These are phyloP conservation scores for Corythoichthys intestinalis DNA, from an alignment of 2,113 vertebrate genomes.

Conservation along the genomic window DNA sequence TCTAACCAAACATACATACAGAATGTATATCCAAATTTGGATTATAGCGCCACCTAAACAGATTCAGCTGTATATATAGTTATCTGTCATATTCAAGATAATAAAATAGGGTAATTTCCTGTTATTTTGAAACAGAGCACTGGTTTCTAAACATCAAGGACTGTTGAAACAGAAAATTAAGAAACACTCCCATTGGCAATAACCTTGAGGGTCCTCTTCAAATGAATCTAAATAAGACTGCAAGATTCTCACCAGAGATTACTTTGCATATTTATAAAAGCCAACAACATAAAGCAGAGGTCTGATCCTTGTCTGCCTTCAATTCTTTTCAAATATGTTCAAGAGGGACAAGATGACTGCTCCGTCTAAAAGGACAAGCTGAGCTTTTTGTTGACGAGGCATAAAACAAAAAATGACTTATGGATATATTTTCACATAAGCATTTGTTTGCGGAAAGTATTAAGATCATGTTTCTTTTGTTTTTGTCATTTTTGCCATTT, in stretches of 20 bases:
- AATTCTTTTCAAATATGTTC: not conserved
- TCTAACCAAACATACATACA: no score
- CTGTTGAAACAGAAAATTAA: not conserved
- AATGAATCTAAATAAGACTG: not conserved
- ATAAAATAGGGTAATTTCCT: no score
- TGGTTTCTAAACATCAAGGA: not conserved
- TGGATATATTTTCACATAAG: not conserved
- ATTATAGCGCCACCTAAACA: not conserved
- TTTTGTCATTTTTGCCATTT: not conserved
- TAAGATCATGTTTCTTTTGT: not conserved
- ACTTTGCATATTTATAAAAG: constrained; percentile 1
- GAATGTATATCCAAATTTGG: not conserved
- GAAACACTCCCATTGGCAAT: not conserved
- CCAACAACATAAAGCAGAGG: not conserved
- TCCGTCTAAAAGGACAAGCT: not conserved
- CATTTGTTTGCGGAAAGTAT: not conserved
- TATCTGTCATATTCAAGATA: no score
- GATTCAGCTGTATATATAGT: no score
- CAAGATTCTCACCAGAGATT: not conserved
- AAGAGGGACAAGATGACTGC: not conserved
- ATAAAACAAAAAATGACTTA: not conserved
- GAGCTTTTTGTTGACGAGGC: not conserved
- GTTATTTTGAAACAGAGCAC: not conserved
- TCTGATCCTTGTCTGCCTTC: not conserved
- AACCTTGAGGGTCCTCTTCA: not conserved